phyloP scores from a whole-genome alignment of 2,888 invertebrate genomes.

The Xestia xanthographa region DNA sequence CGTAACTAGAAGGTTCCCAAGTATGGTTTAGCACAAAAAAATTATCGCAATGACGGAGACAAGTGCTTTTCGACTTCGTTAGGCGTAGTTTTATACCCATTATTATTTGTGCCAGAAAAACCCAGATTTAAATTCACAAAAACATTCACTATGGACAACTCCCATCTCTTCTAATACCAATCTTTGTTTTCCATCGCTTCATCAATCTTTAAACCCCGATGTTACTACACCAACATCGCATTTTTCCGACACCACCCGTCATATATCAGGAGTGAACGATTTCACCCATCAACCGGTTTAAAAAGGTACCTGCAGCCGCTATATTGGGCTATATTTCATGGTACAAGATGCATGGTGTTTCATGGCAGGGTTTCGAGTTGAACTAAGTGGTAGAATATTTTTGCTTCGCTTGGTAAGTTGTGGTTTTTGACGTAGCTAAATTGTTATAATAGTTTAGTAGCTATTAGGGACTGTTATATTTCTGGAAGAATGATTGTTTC shows the following conservation, averaged over 20 bases:
- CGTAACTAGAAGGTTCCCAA: too few relatives aligned
- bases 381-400: constrained; percentile 47
- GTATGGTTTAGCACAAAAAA: too few relatives aligned
- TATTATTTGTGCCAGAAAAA: background rate
- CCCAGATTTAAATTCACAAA: background rate
- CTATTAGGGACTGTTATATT: background rate
- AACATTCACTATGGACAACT: background rate
- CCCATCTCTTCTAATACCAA: background rate
- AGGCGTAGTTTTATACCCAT: too few relatives aligned
- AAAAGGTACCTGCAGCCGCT: constrained; percentile 63
- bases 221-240: constrained; percentile 47
- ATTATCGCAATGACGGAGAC: too few relatives aligned
- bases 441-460: too few relatives aligned
- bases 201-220: constrained; percentile 28
- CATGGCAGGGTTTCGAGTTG: constrained; percentile 50
- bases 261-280: constrained; percentile 66
- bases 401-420: constrained; percentile 10
- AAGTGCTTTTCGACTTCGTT: too few relatives aligned
- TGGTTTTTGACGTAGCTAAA: constrained; percentile 13
- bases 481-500: background rate
- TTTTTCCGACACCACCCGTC: constrained; percentile 56
- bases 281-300: constrained; percentile 59
- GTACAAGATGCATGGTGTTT: constrained; percentile 64
- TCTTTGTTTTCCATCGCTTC: constrained; percentile 12
- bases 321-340: constrained; percentile 69